Evolutionary conservation across 1,140 invertebrate genomes (phyloP).

Genomic region (Camponotus floridanus): DNA sequence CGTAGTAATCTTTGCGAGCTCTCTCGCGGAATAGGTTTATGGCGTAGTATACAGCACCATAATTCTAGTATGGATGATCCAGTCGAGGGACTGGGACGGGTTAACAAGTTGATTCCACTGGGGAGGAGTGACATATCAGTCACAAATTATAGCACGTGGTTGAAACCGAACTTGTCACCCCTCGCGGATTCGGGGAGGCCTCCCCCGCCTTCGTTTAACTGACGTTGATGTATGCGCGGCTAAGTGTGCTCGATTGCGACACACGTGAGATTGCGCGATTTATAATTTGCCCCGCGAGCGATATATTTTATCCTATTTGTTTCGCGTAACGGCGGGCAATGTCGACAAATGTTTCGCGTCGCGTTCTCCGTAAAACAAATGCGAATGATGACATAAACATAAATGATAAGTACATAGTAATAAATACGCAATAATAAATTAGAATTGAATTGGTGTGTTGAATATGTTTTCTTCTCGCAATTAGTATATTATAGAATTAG

Average conservation of each 20-base stretch:
- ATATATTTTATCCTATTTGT: background rate
- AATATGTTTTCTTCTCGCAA: background rate
- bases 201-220: conserved; percentile 35
- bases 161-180: conserved; percentile 62
- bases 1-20: conserved; percentile 29
- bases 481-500: too few species aligned
- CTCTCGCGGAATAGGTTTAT: conserved; percentile 17
- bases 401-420: background rate
- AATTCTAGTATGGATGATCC: conserved; percentile 44
- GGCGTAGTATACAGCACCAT: background rate
- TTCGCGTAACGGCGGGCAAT: background rate
- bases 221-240: conserved; percentile 41
- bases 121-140: conserved; percentile 60
- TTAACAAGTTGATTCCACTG: conserved; percentile 58
- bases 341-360: background rate
- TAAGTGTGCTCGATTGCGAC: conserved; percentile 30
- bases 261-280: conserved; percentile 38
- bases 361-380: background rate
- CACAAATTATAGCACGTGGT: conserved; percentile 52
- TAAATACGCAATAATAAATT: background rate
- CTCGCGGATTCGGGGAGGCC: conserved; percentile 21
- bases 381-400: background rate
- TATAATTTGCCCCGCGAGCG: conserved; percentile 32
- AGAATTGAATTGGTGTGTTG: background rate
- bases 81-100: conserved; percentile 30